Evolutionary conservation across 2,797 vertebrate genomes (phyloP).

Genomic region (Sebastes cheni): DNA sequence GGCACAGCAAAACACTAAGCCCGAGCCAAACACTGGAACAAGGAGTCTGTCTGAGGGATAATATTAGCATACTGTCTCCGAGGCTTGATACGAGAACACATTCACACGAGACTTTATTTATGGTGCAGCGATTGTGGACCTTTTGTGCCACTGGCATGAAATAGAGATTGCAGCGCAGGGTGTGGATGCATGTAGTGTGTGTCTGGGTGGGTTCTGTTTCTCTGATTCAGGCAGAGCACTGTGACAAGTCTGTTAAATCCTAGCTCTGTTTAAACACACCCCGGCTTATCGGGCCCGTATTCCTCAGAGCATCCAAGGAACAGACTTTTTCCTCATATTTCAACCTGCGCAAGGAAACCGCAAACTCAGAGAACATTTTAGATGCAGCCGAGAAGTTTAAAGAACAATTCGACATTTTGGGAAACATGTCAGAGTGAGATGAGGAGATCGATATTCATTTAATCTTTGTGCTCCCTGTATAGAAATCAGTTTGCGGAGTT

Average conservation of each 20-base stretch:
- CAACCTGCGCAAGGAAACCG: not conserved
- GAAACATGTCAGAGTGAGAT: not conserved
- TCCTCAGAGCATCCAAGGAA: not conserved
- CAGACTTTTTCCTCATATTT: not conserved
- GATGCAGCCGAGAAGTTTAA: not conserved
- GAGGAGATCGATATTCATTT: not conserved
- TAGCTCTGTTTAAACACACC: not conserved
- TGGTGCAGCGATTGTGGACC: constrained; percentile 28
- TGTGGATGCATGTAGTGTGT: not conserved
- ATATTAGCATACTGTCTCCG: constrained; percentile 44
- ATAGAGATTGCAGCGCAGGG: constrained; percentile 17
- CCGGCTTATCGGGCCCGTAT: not conserved
- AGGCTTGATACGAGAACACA: constrained; percentile 20
- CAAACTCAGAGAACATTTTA: not conserved
- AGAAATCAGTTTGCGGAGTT: not conserved
- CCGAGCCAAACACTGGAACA: constrained; percentile 40
- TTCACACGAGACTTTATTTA: constrained; percentile 47
- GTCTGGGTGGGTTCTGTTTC: not conserved
- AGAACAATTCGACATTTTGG: not conserved
- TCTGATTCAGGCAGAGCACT: not conserved
- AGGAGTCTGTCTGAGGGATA: constrained; percentile 49
- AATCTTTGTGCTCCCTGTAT: not conserved
- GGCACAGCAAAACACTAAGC: constrained; percentile 32
- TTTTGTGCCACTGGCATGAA: constrained; percentile 34
- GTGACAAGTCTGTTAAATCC: constrained; percentile 18